Base-by-base conservation (phyloP, 1,140 invertebrate species). In the Musca domestica region DNA sequence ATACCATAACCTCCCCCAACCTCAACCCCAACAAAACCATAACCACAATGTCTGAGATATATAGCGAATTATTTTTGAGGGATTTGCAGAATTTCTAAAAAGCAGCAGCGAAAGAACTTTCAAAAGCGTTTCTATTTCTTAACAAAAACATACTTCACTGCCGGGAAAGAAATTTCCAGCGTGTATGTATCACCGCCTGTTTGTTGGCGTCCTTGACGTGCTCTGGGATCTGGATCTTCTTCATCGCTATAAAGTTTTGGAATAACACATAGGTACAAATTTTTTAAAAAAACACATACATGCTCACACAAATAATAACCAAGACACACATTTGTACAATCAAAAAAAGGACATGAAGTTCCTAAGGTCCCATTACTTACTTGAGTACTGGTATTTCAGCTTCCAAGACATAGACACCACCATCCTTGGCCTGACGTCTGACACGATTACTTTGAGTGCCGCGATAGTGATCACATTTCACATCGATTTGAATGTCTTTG, bases 81-180 rank as follows among this genome's bases (percentile, higher is more conserved):
- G 48, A 63, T 17, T 56, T 67, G 58, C 46, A 47, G 49, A 41
- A 56, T 41, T 41, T 46, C 22, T 64, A 46, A 48, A 12, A 69
- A 69, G 67, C 67, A 48, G 49, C 46, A 47, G 64, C 56, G 20
- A 64, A 30, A 30, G 34, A 41, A 41, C 34, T 41, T 41, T 25
- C 2, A 15, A 17, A 27, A 61, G 56, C 56, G 20, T 51, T 20
- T 58, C 27, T 49, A 51, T 23, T 64, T 64, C 34, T 41, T 17
- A 47, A 22, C 41, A 64, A 54, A 69, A 68, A 89, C 92, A 93
- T 91, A 95, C 93, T 93, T 94, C 85, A 94, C 88, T 74, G 93
- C 90, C 75, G 92, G 93, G 88, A 95, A 96, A 76, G 91, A 89
- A 79, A 96, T 92, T 84, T 94, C 91, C 78, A 96, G 88, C 84